Base-by-base conservation (phyloP, 2,797 vertebrate species). In the Chaunax sp. region DNA sequence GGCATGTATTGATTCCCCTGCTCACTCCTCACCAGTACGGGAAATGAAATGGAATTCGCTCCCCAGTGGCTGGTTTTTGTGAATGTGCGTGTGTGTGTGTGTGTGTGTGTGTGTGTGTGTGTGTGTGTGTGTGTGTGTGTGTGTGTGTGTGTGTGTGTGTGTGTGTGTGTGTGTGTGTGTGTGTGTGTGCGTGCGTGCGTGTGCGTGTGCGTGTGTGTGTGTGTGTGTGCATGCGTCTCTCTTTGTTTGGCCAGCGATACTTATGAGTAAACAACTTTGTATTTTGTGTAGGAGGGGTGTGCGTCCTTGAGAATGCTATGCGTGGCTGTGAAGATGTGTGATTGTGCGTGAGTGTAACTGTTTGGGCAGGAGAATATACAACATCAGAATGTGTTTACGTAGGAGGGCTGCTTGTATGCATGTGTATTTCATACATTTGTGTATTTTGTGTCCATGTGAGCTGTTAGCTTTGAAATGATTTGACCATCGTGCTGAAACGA, bases 41-140 rank as follows among this genome's bases (percentile, higher is more conserved):
- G 83, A 90, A 90, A 91, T 90, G 78, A 89, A 92, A 89, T 89
- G 84, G 84, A 89, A 88, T 90, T 82, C 73, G 69, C 79, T 88
- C 86, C 83, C 81, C 18, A 18, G 56, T 77, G 87, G 79, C 73
- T 59, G 69, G 6, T 15, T 76, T 25, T 60, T 64, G 22, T 52
- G 43, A 58, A 6, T 44, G 18, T 56, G 40, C 16, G 16, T 38
- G 25, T 22, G 58, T 28, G 26, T 47, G 38, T 55, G 35, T 30
- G 26, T 23, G 38, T 6, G 75, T 23, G 51, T 37, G 18, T 53
- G 35, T 22, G 14, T 35, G 26, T 20, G 59, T 25, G 28, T 44
- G 40, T 52, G 37, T 33, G 56, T 57, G 38, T 51, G 5, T 64
- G 22, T 52, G 43, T 62, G 8, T 44, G 18, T 56, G 40, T n/a